These are phyloP conservation scores for Melanocharis versteri DNA, from an alignment of 2,113 vertebrate species.

Conservation along the genomic window DNA sequence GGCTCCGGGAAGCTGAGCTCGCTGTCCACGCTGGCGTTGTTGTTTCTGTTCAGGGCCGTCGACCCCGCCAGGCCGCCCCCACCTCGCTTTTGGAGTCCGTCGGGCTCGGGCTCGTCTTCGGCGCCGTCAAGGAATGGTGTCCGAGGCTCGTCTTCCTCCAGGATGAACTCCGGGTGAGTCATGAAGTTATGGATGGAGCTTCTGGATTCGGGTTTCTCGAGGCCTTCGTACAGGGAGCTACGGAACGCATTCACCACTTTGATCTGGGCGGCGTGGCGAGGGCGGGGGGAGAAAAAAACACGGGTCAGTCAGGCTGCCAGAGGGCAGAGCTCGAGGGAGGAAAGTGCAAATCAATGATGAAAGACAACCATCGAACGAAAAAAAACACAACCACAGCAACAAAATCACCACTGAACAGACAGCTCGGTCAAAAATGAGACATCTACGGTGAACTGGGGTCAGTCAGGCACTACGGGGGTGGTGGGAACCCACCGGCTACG, in stretches of 20 bases:
- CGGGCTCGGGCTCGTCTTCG: constrained; percentile 74
- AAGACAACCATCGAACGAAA: not conserved
- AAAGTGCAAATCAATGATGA: not conserved
- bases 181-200: constrained; percentile 98
- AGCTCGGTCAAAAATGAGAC: constrained; percentile 26
- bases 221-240: constrained; percentile 87
- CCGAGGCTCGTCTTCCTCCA: constrained; percentile 84
- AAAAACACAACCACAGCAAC: not conserved
- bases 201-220: constrained; percentile 88
- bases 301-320: not conserved
- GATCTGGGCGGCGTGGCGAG: constrained; percentile 76
- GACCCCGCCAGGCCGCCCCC: constrained; percentile 30
- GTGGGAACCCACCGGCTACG: constrained; percentile 22
- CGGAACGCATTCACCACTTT: constrained; percentile 98
- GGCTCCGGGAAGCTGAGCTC: constrained; percentile 49
- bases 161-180: constrained; percentile 90
- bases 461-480: constrained; percentile 59
- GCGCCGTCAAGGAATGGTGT: constrained; percentile 78
- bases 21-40: constrained; percentile 74
- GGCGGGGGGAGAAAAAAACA: not conserved
- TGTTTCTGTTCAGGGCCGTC: constrained; percentile 69
- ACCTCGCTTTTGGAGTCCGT: constrained; percentile 44
- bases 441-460: constrained; percentile 22
- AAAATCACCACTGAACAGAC: constrained; percentile 42
- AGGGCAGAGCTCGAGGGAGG: not conserved